Evolutionary conservation across 2,797 vertebrate genomes (phyloP), one percentile per base, ranked within the genome.

Genomic region (Tadarida brasiliensis): DNA sequence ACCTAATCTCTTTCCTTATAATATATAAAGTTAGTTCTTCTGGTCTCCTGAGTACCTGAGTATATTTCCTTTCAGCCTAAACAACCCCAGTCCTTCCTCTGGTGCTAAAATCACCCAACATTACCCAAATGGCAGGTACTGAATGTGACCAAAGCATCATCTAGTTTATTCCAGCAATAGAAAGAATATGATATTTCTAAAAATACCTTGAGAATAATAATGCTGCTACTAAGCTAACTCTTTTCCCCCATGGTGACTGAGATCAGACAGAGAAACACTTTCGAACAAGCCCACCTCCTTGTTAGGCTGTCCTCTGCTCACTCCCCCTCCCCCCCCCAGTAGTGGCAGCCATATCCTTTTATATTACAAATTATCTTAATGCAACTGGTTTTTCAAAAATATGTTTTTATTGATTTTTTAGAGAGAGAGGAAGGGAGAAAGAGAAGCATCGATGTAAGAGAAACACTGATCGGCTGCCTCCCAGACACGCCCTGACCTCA

Each of bases 171-270:
- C 20, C 71, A 80, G 39, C 54, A 33, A 77, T 26, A 16, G 44
- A 57, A 94, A 91, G 49, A 82, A 67, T 65, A 16, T 44, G 49
- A 30, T 15, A 59, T 54, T 70, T 91, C 39, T 63, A 54, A 56
- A 90, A 95, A 80, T 67, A 91, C 44, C 1, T 49, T 91, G 28
- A 19, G 44, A 61, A 28, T 80, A n/a, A 93, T n/a, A 39, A 87
- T 26, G 61, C 49, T 3, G 10, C 7, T 68, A 22, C 28, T 78
- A 65, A 83, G 33, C n/a, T 71, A 73, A 82, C 28, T 12, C 28
- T 78, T 59, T 63, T 94, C 51, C 22, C 26, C 16, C 54, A 67
- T 56, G 56, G 17, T 19, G 49, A 44, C 78, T n/a, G 28, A 76
- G 47, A 33, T 82, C 30, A 54, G 49, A 12, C 3, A 57, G 80